phyloP scores from a whole-genome alignment of 2,113 vertebrate genomes.

The Limnothrissa miodon region DNA sequence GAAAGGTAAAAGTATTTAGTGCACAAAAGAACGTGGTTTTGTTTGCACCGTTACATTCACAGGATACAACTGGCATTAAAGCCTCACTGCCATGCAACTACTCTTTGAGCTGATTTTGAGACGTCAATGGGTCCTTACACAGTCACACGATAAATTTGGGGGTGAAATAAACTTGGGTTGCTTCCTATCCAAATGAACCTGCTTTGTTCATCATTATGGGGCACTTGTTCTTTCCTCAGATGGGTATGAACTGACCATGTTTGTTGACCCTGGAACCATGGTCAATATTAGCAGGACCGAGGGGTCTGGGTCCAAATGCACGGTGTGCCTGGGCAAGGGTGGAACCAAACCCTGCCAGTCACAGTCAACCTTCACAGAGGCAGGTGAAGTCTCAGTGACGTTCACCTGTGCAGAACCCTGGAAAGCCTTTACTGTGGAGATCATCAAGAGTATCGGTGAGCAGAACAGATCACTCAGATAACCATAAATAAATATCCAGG shows the following conservation, averaged over 20 bases:
- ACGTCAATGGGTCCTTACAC: too few relatives aligned
- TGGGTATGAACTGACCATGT: slow-evolving; percentile 33
- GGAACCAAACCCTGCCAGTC: slow-evolving; percentile 18
- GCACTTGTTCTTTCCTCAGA: slow-evolving; percentile 36
- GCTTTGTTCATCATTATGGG: not conserved
- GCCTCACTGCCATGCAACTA: too few relatives aligned
- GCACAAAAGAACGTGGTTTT: too few relatives aligned
- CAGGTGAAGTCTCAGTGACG: slow-evolving; percentile 26
- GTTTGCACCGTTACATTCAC: too few relatives aligned
- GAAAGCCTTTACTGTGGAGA: slow-evolving; percentile 57
- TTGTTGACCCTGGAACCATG: slow-evolving; percentile 39
- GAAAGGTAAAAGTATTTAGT: too few relatives aligned
- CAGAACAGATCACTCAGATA: not conserved
- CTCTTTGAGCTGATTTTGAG: too few relatives aligned
- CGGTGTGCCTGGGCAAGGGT: slow-evolving; percentile 45
- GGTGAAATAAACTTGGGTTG: too few relatives aligned
- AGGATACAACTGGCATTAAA: too few relatives aligned
- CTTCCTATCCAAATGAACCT: too few relatives aligned
- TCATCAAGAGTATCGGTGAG: slow-evolving; percentile 56
- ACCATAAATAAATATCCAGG: not conserved
- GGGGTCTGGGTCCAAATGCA: slow-evolving; percentile 44
- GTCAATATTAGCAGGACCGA: slow-evolving; percentile 48
- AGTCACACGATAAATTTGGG: too few relatives aligned
- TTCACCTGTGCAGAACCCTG: slow-evolving; percentile 59
- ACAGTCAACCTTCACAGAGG: slow-evolving; percentile 22